Conservation (phyloP, 2,888 invertebrate species). For the Vanessa cardui region DNA sequence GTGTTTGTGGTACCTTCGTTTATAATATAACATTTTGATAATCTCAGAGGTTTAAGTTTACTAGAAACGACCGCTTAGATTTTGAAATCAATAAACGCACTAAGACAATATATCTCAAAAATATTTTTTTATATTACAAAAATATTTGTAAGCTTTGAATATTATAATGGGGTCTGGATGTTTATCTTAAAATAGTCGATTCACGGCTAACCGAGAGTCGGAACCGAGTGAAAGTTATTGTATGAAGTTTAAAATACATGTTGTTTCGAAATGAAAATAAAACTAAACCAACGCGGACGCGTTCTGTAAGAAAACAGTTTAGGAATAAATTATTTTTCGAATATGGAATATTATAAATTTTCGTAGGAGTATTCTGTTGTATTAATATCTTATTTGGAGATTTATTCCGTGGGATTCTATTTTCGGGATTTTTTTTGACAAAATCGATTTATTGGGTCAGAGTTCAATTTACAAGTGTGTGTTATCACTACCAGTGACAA, state of each 20-base stretch:
- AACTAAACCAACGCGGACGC: constrained; percentile 8
- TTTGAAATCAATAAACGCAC: no score
- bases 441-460: neutral
- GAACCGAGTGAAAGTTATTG: constrained; percentile 46
- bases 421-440: neutral
- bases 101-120: no score
- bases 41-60: no score
- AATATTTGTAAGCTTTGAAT: neutral
- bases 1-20: no score
- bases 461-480: no score
- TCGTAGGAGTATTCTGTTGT: neutral
- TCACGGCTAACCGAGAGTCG: constrained; percentile 38
- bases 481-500: no score
- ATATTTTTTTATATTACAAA: no score
- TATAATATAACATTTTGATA: no score
- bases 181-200: constrained; percentile 27
- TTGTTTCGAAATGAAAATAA: constrained; percentile 27
- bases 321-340: constrained; percentile 5
- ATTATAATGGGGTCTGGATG: neutral
- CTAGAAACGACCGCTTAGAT: no score
- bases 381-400: neutral
- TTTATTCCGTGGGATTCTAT: neutral
- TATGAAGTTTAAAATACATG: constrained; percentile 34
- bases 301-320: constrained; percentile 1
- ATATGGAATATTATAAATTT: neutral